phyloP scores from a whole-genome alignment of 2,797 vertebrate species.

The Onychomys arenicola region DNA sequence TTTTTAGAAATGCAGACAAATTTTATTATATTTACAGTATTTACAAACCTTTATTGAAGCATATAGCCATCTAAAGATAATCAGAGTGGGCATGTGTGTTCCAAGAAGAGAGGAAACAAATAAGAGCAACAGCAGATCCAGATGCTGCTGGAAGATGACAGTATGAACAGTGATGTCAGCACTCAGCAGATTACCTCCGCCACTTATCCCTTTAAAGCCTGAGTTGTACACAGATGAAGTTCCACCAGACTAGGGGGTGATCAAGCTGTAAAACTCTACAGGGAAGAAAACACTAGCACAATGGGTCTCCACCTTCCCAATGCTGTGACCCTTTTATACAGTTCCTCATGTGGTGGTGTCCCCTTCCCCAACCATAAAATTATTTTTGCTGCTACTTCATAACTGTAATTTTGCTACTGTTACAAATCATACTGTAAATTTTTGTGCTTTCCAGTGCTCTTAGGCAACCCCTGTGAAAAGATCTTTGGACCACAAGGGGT shows the following conservation, averaged over 20 bases:
- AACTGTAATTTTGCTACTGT: neutral
- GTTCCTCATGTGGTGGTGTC: neutral
- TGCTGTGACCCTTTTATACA: neutral
- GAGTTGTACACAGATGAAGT: neutral
- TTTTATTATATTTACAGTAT: neutral
- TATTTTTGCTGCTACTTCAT: neutral
- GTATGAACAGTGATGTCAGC: neutral
- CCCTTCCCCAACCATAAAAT: no score
- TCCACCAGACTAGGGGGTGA: neutral
- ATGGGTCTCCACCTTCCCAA: neutral
- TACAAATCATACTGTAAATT: neutral
- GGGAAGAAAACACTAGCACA: neutral
- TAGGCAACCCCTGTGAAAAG: neutral
- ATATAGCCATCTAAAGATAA: constrained; percentile 23
- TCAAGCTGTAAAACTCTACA: neutral
- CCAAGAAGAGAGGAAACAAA: no score
- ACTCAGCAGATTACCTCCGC: neutral
- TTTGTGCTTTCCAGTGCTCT: neutral
- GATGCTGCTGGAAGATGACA: neutral
- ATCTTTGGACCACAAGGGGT: neutral
- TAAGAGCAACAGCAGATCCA: neutral
- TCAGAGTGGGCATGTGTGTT: neutral
- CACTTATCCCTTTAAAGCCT: neutral
- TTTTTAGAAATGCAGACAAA: neutral
- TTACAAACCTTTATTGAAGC: constrained; percentile 3